Evolutionary conservation across 2,888 invertebrate genomes (phyloP).

Genomic region (Orthonevra nobilis): DNA sequence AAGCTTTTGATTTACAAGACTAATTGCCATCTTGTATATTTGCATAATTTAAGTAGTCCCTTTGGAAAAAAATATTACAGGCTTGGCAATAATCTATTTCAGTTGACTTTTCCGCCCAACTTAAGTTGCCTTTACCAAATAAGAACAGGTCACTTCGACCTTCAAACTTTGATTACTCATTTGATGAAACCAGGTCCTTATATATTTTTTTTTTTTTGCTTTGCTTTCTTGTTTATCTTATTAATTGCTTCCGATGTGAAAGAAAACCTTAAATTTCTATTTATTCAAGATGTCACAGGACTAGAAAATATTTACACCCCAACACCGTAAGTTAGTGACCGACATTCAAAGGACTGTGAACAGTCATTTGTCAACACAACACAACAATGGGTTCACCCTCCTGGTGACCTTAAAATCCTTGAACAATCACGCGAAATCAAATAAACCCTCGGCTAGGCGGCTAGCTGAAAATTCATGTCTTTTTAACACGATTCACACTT

Average conservation of each 20-base stretch:
- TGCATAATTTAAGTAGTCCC: no score
- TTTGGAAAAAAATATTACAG: no score
- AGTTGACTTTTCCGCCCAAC: no score
- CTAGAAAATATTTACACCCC: not conserved
- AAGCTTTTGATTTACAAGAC: no score
- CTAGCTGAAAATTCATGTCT: constrained; percentile 41
- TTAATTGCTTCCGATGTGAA: constrained; percentile 28
- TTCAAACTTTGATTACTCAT: no score
- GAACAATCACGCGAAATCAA: constrained; percentile 59
- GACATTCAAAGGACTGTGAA: not conserved
- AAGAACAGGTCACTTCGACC: no score
- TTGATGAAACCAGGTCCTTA: no score
- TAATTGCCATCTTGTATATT: no score
- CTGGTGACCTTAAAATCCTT: constrained; percentile 39
- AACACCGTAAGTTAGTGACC: constrained; percentile 19
- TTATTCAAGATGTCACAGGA: constrained; percentile 2
- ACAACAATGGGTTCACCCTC: not conserved
- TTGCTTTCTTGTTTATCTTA: constrained; percentile 15
- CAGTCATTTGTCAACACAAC: constrained; percentile 8
- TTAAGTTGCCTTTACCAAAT: no score
- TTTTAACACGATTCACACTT: constrained; percentile 47
- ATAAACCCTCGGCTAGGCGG: constrained; percentile 10
- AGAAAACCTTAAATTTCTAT: constrained; percentile 12
- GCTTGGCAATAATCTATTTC: no score
- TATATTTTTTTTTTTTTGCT: no score